Evolutionary conservation across 2,888 invertebrate species (phyloP).

Genomic region (Hyalella azteca): DNA sequence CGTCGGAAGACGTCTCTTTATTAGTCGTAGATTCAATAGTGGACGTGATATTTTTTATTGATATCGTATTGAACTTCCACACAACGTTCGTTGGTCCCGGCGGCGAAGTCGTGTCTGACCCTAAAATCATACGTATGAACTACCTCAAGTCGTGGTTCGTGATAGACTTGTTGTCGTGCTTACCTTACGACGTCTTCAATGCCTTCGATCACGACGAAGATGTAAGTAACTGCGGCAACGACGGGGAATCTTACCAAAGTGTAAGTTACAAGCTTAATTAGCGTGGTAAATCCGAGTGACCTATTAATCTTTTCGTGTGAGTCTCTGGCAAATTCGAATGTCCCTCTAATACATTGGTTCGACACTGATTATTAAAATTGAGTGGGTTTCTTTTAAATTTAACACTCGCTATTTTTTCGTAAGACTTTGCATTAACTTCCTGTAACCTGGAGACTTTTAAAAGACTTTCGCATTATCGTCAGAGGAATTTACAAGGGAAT

Average conservation of each 20-base stretch:
- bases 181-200: slow-evolving; percentile 99
- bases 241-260: slow-evolving; percentile 51
- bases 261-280: slow-evolving; percentile 47
- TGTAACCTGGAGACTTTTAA: too few relatives aligned
- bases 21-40: slow-evolving; percentile 96
- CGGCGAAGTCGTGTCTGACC: slow-evolving; percentile 91
- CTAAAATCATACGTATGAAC: slow-evolving; percentile 93
- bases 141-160: slow-evolving; percentile 99
- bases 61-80: slow-evolving; percentile 99
- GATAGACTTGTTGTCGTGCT: slow-evolving; percentile 96
- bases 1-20: slow-evolving; percentile 92
- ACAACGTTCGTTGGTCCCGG: slow-evolving; percentile 96
- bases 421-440: too few relatives aligned
- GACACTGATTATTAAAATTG: too few relatives aligned
- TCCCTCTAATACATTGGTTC: too few relatives aligned
- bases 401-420: too few relatives aligned
- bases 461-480: too few relatives aligned
- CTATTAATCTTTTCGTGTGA: too few relatives aligned
- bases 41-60: slow-evolving; percentile 99
- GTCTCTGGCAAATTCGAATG: too few relatives aligned
- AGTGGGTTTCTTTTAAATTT: too few relatives aligned
- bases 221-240: slow-evolving; percentile 67
- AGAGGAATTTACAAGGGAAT: too few relatives aligned
- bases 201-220: slow-evolving; percentile 99
- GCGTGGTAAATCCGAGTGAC: background rate